phyloP scores from a whole-genome alignment of 2,797 vertebrate species.

The Ataeniobius toweri region DNA sequence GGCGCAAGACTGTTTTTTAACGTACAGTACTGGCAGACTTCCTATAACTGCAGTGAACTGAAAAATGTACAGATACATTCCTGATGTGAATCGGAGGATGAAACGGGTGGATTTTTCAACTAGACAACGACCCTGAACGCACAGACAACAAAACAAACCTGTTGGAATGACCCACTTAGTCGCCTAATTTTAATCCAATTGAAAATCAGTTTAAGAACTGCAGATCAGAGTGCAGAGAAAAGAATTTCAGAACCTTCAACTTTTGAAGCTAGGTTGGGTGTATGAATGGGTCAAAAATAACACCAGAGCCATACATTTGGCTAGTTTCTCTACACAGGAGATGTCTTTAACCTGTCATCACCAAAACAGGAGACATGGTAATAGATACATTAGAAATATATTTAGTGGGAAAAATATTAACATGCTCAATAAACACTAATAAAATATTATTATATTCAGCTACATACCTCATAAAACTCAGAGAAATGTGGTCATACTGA shows the following conservation, averaged over 20 bases:
- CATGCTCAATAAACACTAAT: neutral
- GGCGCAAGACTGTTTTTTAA: neutral
- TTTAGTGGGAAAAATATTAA: neutral
- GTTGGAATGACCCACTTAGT: neutral
- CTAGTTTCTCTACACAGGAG: neutral
- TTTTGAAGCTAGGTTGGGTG: neutral
- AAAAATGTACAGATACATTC: no score
- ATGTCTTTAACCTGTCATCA: neutral
- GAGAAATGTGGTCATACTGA: neutral
- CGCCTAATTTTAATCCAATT: constrained; percentile 4
- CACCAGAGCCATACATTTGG: neutral
- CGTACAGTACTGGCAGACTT: neutral
- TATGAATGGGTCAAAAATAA: neutral
- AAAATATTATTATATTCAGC: neutral
- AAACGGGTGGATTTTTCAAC: neutral
- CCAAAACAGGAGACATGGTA: neutral
- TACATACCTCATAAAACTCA: neutral
- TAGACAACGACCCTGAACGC: neutral
- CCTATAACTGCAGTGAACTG: neutral
- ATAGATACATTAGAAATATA: neutral
- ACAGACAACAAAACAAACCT: neutral
- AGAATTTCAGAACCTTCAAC: neutral
- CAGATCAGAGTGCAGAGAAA: neutral
- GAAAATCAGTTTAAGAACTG: neutral
- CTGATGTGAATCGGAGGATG: neutral